Evolutionary conservation across 1,140 invertebrate genomes (phyloP).

Genomic region (Sweltsa coloradensis): DNA sequence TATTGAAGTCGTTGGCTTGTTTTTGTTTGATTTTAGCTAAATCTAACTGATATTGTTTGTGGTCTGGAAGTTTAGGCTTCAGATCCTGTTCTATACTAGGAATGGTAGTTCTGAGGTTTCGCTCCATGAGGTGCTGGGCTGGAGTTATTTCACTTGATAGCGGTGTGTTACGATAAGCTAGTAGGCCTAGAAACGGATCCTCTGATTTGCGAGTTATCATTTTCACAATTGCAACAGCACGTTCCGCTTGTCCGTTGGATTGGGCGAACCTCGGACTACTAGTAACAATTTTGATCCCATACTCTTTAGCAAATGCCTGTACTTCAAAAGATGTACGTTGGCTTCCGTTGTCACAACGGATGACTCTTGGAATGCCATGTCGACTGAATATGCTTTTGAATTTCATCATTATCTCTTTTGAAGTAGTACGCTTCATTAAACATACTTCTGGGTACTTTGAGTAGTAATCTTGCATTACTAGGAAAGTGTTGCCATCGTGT

Average conservation of each 20-base stretch:
- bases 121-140: constrained; percentile 1
- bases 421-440: neutral
- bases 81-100: neutral
- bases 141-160: neutral
- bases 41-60: no score
- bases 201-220: neutral
- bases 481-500: no score
- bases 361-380: neutral
- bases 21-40: no score
- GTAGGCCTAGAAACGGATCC: neutral
- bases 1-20: no score
- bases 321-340: neutral
- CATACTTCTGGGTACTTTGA: neutral
- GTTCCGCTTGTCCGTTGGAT: constrained; percentile 4
- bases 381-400: neutral
- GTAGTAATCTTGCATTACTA: constrained; percentile 1
- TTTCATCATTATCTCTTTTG: neutral
- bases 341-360: neutral
- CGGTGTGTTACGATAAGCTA: constrained; percentile 1
- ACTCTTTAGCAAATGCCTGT: neutral
- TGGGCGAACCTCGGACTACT: neutral
- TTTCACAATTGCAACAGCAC: neutral
- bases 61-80: no score
- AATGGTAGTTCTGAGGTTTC: constrained; percentile 2
- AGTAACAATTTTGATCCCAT: neutral